Percentiles rank a stretch among this genome's conserved stretches.
Evolutionary conservation across 2,113 vertebrate genomes (phyloP).

Genomic region (Puffinus mauretanicus): DNA sequence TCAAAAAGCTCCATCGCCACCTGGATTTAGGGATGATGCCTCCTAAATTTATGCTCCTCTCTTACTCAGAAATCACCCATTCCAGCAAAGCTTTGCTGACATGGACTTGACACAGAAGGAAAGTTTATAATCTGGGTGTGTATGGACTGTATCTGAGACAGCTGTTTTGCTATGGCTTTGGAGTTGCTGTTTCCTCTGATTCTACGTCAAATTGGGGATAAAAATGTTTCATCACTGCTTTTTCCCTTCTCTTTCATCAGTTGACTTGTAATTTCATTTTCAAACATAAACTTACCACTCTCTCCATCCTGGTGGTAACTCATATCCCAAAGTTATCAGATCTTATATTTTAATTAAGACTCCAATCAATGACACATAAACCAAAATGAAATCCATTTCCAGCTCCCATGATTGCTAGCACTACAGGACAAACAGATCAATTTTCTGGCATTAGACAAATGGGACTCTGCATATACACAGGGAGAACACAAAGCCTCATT

Average conservation of each 20-base stretch:
- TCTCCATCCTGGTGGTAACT: not conserved
- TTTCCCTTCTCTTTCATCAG: not conserved
- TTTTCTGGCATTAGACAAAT: not conserved
- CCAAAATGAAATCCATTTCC: not conserved
- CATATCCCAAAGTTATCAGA: not conserved
- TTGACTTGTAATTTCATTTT: not conserved
- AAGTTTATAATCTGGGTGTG: not conserved
- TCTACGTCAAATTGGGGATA: not conserved
- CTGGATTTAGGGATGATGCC: not conserved
- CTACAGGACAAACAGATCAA: not conserved
- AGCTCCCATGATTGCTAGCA: not conserved
- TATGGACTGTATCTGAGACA: not conserved
- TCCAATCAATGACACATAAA: not conserved
- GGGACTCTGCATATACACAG: not conserved
- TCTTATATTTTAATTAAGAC: not conserved
- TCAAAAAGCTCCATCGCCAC: not conserved
- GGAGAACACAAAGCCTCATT: not conserved
- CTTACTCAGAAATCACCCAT: not conserved
- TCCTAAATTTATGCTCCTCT: not conserved
- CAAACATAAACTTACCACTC: not conserved
- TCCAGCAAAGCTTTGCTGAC: not conserved
- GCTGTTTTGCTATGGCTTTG: not conserved
- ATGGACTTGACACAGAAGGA: not conserved
- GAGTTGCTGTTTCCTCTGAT: not conserved
- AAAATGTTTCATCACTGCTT: not conserved